Percentiles rank a stretch among this genome's conserved stretches.
These are phyloP conservation scores for Microctenopoma steveboyesi DNA, from an alignment of 2,797 vertebrate species.

Conservation along the genomic window DNA sequence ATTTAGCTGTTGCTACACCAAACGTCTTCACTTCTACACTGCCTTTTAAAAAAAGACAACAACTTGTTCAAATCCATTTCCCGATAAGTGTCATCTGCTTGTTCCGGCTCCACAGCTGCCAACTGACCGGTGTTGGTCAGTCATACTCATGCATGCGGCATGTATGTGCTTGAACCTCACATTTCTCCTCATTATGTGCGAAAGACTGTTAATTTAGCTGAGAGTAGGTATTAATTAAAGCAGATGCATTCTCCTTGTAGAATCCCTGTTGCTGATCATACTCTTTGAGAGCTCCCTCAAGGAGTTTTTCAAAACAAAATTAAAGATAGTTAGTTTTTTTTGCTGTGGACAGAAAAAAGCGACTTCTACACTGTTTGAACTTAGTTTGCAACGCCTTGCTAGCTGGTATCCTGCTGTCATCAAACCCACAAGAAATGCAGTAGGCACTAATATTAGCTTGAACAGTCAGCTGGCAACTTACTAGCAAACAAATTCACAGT, in stretches of 20 bases:
- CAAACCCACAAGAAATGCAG: no score
- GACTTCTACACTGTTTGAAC: no score
- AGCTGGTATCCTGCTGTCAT: no score
- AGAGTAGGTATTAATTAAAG: not conserved
- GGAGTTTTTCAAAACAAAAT: no score
- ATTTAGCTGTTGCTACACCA: not conserved
- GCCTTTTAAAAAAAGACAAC: not conserved
- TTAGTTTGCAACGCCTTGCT: no score
- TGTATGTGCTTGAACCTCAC: not conserved
- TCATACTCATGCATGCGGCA: not conserved
- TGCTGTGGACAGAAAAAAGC: no score
- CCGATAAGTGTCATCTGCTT: not conserved
- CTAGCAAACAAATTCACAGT: not conserved
- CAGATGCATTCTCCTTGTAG: not conserved
- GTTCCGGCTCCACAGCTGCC: not conserved
- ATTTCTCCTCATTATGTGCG: not conserved
- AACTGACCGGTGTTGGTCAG: not conserved
- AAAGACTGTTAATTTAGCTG: not conserved
- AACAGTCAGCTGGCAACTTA: not conserved
- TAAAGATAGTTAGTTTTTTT: no score
- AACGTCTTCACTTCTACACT: not conserved
- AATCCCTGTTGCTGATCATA: not conserved
- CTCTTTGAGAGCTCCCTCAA: not conserved
- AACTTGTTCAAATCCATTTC: not conserved
- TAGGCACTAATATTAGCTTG: not conserved